phyloP scores from a whole-genome alignment of 2,888 invertebrate genomes.

The Drosophila incognita region DNA sequence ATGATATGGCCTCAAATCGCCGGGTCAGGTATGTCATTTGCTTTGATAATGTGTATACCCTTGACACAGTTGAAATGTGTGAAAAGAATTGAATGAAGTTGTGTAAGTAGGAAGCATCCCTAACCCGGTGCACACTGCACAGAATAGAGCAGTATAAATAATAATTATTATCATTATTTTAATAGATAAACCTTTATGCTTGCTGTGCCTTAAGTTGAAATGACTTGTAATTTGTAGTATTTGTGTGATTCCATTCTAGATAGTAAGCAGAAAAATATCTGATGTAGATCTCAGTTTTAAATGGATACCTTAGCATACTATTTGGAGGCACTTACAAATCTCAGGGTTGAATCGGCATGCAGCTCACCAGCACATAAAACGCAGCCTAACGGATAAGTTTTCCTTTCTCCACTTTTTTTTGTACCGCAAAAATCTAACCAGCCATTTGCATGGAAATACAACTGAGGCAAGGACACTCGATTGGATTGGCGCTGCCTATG shows the following conservation, averaged over 20 bases:
- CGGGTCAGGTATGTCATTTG: not conserved
- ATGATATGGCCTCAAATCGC: not conserved
- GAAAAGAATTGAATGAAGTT: not conserved
- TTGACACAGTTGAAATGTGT: not conserved
- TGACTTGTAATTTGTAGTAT: not conserved
- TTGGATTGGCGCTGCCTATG: constrained; percentile 13
- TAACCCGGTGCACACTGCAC: not conserved
- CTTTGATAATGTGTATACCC: not conserved
- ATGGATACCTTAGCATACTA: constrained; percentile 30
- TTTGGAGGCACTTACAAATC: constrained; percentile 43
- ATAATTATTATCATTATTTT: not conserved
- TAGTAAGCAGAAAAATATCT: constrained; percentile 10
- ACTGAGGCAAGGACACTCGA: constrained; percentile 52
- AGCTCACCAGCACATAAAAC: constrained; percentile 46
- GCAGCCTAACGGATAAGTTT: constrained; percentile 48
- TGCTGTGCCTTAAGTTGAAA: not conserved
- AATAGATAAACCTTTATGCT: not conserved
- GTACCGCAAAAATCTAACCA: constrained; percentile 47
- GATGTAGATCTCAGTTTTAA: constrained; percentile 15
- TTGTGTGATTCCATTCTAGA: constrained; percentile 22
- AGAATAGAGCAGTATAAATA: not conserved
- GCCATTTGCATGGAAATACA: constrained; percentile 62
- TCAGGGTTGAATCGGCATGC: constrained; percentile 42
- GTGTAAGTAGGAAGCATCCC: not conserved
- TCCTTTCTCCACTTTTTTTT: constrained; percentile 1